Evolutionary conservation across 1,140 invertebrate species (phyloP).

Genomic region (Drosophila asahinai): DNA sequence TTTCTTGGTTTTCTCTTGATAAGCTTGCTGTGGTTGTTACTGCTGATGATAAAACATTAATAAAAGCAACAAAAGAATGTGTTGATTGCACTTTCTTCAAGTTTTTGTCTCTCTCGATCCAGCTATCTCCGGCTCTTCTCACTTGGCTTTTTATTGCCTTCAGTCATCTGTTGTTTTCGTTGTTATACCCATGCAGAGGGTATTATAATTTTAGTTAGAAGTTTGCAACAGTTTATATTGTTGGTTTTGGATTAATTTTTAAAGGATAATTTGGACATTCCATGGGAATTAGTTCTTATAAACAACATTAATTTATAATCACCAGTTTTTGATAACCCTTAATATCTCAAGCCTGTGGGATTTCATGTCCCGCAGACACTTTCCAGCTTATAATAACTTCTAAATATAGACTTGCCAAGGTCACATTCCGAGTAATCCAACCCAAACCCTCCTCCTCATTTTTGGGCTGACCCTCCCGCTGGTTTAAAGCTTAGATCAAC

Average conservation of each 20-base stretch:
- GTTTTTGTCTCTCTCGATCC: conserved; percentile 17
- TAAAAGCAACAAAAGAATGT: conserved; percentile 26
- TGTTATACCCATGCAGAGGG: background rate
- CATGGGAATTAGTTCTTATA: background rate
- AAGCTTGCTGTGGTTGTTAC: conserved; percentile 26
- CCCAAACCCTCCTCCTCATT: background rate
- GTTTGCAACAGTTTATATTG: conserved; percentile 11
- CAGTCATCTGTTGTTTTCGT: conserved; percentile 3
- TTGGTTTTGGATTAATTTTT: conserved; percentile 7
- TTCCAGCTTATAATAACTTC: conserved; percentile 19
- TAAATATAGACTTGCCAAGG: conserved; percentile 25
- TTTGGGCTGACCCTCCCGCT: conserved; percentile 18
- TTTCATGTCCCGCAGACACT: conserved; percentile 27
- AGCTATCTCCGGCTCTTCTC: conserved; percentile 31
- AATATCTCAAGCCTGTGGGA: background rate
- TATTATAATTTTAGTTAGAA: too few species aligned
- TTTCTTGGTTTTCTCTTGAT: conserved; percentile 39
- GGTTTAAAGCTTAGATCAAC: conserved; percentile 6
- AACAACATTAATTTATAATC: too few species aligned
- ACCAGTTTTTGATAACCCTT: background rate
- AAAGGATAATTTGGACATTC: background rate
- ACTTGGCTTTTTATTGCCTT: conserved; percentile 34
- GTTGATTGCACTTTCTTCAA: conserved; percentile 58
- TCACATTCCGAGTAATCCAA: conserved; percentile 24
- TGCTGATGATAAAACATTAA: conserved; percentile 17